Base-by-base conservation (phyloP, 64 coral and sea anemone species). In the Stylophora pistillata region DNA sequence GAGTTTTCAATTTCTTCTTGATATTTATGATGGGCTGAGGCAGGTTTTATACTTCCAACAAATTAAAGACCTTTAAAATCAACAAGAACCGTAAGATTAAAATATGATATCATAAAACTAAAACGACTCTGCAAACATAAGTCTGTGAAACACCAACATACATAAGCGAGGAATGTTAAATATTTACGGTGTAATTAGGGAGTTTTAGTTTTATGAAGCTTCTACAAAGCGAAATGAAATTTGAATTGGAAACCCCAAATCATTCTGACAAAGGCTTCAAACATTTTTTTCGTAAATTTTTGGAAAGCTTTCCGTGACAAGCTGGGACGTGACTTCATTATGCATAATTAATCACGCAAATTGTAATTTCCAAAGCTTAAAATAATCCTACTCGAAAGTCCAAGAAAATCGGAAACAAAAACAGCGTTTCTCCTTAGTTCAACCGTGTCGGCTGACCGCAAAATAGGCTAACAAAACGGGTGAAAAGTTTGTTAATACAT, bases 281-380 rank as follows among this genome's bases (percentile, higher is more conserved):
- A 21, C 57, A 82, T 18, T 30, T 4, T 29, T 11, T 82, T 82
- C 37, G 37, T 47, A 47, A 47, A 47, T 21, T 65, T 41, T 30
- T 59, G 29, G 27, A 53, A 16, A 23, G 20, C 53, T 69, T 4
- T 64, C 37, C 47, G 61, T 84, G 61, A 84, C 61, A 15, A 13
- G 62, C 23, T 37, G 53, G 17, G 80, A 84, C 80, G 80, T 84
- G 80, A 69, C 80, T 63, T 63, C 25, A 14, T 5, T 14, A 84
- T 28, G 52, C 60, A 31, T 14, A 52, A 53, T 37, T 52, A 13
- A 33, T 10, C 11, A 0, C 18, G 10, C 29, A 64, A 25, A 52
- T 21, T 23, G n/a, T 30, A 78, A 68, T 15, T 37, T 21, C 26
- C 10, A 47, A 47, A 47, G 37, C 37, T 47, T 47, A 47, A 47